These are phyloP conservation scores for Chymomyza costata DNA, from an alignment of 1,140 invertebrate species.

Conservation along the genomic window DNA sequence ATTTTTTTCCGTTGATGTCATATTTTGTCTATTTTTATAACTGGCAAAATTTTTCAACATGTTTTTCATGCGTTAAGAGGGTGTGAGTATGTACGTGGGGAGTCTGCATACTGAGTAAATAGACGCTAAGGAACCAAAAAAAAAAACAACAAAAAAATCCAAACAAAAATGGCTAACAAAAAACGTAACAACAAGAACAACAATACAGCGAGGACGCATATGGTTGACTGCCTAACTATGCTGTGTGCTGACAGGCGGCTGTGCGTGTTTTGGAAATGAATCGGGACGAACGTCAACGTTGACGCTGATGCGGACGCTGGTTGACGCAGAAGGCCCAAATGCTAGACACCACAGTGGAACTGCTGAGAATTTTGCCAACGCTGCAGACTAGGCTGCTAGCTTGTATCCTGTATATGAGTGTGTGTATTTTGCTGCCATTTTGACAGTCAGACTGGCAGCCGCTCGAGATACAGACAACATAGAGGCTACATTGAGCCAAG, in stretches of 20 bases:
- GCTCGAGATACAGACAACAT: no score
- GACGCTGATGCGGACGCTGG: no score
- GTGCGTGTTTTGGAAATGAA: constrained; percentile 62
- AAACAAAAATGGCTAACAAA: background rate
- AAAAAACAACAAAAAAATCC: background rate
- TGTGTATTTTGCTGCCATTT: constrained; percentile 20
- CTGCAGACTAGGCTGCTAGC: constrained; percentile 26
- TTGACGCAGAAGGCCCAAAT: no score
- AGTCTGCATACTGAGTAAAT: background rate
- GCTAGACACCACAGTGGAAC: constrained; percentile 33
- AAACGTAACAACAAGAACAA: background rate
- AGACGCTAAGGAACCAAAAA: background rate
- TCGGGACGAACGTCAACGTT: no score
- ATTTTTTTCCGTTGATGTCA: no score
- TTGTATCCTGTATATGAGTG: constrained; percentile 1
- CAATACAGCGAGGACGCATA: background rate
- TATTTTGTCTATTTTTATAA: background rate
- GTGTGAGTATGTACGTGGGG: background rate
- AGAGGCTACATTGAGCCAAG: no score
- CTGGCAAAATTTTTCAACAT: background rate
- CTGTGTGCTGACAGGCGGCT: constrained; percentile 12
- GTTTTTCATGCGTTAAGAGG: background rate
- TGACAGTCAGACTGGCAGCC: constrained; percentile 56
- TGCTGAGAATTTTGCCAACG: constrained; percentile 20
- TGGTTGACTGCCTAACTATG: constrained; percentile 31